Evolutionary conservation across 2,888 invertebrate species (phyloP), one percentile per base, ranked within the genome.

Genomic region (Maniola hyperantus): DNA sequence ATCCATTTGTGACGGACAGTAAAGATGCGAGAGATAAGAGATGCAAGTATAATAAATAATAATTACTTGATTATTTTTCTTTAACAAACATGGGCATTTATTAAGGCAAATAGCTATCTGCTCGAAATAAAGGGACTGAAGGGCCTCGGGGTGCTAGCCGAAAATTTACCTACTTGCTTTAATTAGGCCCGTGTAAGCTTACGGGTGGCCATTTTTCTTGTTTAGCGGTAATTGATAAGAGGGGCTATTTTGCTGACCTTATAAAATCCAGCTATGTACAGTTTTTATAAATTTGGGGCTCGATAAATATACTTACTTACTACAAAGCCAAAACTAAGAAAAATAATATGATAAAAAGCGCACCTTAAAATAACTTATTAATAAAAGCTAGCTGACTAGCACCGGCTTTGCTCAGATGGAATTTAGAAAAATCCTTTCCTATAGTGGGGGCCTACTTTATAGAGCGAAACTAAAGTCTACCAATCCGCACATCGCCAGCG

Each of bases 211-310:
- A 89, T 91, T 91, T 91, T 91, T 91, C 91, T 91, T 91, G 84
- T 89, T 90, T 90, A 91, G 85, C 78, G 83, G 85, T 91, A 90
- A 91, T 90, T 90, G 91, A 91, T 89, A 89, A 87, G 88, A 87
- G 88, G 87, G 83, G 81, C 73, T 51, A 51, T 69, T 66, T 33
- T 33, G 33, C 54, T 39, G 55, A 50, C 51, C 44, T 26, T 53
- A 63, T 34, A 50, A 64, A 64, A 60, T 64, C 54, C 64, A 60
- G 15, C 39, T n/a, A 13, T 33, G 1, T 44, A 20, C 20, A 10
- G 20, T 20, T 50, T 50, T 50, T 10, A 20, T 50, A 20, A 4
- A 50, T 26, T 10, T 20, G 20, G 11, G 1, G 10, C 0, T 50
- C 18, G 10, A 10, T 20, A 11, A 20, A 11, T 20, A 18, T 7